Percentiles rank a stretch among this genome's conserved stretches.
Conservation (phyloP, 2,113 vertebrate genomes). For the Anoplopoma fimbria region DNA sequence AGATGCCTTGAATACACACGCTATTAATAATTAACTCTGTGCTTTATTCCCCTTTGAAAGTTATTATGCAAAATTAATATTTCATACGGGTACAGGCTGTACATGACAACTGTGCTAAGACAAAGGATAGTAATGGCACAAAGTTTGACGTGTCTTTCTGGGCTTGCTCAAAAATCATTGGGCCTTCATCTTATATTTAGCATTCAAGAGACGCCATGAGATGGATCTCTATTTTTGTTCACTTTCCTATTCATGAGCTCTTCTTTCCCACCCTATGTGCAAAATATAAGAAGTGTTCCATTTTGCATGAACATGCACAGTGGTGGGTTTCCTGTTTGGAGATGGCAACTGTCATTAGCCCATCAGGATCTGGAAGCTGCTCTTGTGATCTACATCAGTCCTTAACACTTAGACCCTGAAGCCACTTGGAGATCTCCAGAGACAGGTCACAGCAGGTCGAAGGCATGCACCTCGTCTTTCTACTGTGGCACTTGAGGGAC, state of each 20-base stretch:
- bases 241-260: slow-evolving; percentile 74
- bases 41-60: slow-evolving; percentile 86
- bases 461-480: slow-evolving; percentile 40
- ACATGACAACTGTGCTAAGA: slow-evolving; percentile 84
- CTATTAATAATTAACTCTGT: slow-evolving; percentile 86
- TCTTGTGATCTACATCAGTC: slow-evolving; percentile 54
- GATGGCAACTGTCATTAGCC: slow-evolving; percentile 50
- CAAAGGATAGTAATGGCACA: slow-evolving; percentile 83
- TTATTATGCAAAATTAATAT: slow-evolving; percentile 88
- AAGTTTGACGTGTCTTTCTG: slow-evolving; percentile 84
- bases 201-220: slow-evolving; percentile 74
- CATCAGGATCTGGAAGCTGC: slow-evolving; percentile 29
- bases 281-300: slow-evolving; percentile 56
- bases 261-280: slow-evolving; percentile 65
- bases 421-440: slow-evolving; percentile 38
- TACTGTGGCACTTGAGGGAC: slow-evolving; percentile 21
- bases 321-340: slow-evolving; percentile 43
- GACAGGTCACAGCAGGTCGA: slow-evolving; percentile 15
- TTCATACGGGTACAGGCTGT: slow-evolving; percentile 83
- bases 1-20: slow-evolving; percentile 86
- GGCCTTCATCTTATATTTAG: slow-evolving; percentile 81
- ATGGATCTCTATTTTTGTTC: slow-evolving; percentile 78
- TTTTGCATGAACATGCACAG: slow-evolving; percentile 55
- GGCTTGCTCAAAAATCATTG: slow-evolving; percentile 78
- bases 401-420: slow-evolving; percentile 47